Evolutionary conservation across 2,113 vertebrate species (phyloP).

Genomic region (Beaufortia kweichowensis): DNA sequence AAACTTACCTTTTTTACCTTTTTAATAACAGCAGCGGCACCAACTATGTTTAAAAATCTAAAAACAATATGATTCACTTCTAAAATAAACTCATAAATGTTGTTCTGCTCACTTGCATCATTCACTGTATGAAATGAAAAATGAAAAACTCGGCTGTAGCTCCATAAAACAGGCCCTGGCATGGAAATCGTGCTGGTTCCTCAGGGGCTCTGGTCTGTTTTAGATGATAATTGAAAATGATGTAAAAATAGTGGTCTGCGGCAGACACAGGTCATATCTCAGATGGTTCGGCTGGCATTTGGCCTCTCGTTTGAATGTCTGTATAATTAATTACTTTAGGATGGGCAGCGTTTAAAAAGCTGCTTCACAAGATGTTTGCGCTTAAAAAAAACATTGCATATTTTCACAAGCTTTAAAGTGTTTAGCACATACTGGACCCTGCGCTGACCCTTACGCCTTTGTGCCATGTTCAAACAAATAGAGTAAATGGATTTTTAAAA

Average conservation of each 20-base stretch:
- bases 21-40: no score
- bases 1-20: no score
- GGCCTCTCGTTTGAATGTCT: constrained; percentile 70
- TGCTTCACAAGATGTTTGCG: neutral
- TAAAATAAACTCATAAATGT: neutral
- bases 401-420: neutral
- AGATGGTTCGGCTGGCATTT: constrained; percentile 67
- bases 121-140: constrained; percentile 11
- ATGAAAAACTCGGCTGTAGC: constrained; percentile 60
- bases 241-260: constrained; percentile 73
- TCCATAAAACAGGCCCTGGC: constrained; percentile 65
- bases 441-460: neutral
- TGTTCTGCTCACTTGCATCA: constrained; percentile 38
- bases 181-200: constrained; percentile 66
- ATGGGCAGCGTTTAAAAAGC: neutral
- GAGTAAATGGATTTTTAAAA: neutral
- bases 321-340: constrained; percentile 60
- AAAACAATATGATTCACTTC: neutral
- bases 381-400: no score
- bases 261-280: constrained; percentile 67
- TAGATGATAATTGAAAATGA: constrained; percentile 77
- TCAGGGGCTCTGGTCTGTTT: constrained; percentile 66
- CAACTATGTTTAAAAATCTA: no score
- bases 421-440: neutral
- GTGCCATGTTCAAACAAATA: neutral